phyloP scores from a whole-genome alignment of 2,888 invertebrate genomes.

The Germaria angustata region DNA sequence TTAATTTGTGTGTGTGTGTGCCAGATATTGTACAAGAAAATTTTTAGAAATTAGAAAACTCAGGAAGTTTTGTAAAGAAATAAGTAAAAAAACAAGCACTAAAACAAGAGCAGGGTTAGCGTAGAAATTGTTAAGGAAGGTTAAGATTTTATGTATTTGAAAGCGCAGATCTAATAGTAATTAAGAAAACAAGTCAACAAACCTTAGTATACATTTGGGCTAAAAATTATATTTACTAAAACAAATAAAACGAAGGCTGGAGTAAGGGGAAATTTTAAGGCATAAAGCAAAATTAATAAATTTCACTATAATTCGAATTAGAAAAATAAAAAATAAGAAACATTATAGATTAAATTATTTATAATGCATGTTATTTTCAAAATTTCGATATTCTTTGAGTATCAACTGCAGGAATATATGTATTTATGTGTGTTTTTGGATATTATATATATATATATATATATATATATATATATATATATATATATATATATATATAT shows the following conservation, averaged over 20 bases:
- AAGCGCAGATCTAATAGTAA: conserved; percentile 39
- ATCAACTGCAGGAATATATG: too few relatives aligned
- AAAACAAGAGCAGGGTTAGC: conserved; percentile 44
- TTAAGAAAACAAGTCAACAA: conserved; percentile 49
- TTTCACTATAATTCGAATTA: too few relatives aligned
- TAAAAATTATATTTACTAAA: neutral
- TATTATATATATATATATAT: too few relatives aligned
- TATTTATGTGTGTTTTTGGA: too few relatives aligned
- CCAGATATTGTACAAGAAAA: conserved; percentile 10
- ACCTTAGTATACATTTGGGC: conserved; percentile 60
- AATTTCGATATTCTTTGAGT: too few relatives aligned
- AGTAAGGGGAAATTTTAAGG: neutral
- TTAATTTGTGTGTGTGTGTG: conserved; percentile 46
- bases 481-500: too few relatives aligned
- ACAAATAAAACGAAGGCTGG: neutral
- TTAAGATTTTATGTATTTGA: conserved; percentile 56
- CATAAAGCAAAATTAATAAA: too few relatives aligned
- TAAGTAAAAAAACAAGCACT: neutral
- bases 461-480: too few relatives aligned
- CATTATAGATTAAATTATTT: too few relatives aligned
- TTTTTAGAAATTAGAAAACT: conserved; percentile 61
- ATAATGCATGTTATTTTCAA: too few relatives aligned
- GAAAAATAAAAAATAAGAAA: too few relatives aligned
- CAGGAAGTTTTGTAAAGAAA: conserved; percentile 37
- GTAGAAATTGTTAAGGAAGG: conserved; percentile 54